Evolutionary conservation across 2,797 vertebrate genomes (phyloP).

Genomic region (Phrynocephalus forsythii): DNA sequence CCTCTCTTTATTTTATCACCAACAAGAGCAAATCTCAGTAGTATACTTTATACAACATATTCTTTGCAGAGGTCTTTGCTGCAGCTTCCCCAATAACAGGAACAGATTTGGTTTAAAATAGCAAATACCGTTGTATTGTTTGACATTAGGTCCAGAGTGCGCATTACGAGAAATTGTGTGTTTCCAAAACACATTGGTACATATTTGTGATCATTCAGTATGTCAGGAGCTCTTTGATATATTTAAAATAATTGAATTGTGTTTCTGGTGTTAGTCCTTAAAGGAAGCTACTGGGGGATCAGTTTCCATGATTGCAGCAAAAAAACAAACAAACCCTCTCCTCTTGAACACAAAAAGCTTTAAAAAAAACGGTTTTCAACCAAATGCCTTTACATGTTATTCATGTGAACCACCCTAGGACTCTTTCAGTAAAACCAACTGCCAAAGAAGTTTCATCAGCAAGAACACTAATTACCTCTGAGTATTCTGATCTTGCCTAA

Average conservation of each 20-base stretch:
- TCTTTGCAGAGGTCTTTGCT: background rate
- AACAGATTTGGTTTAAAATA: background rate
- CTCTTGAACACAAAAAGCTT: background rate
- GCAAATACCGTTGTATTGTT: background rate
- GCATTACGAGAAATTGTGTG: background rate
- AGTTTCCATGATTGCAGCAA: background rate
- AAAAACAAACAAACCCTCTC: background rate
- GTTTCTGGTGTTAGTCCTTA: background rate
- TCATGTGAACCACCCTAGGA: background rate
- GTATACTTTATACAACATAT: background rate
- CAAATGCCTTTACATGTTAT: conserved; percentile 8
- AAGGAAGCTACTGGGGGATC: background rate
- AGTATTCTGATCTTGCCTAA: background rate
- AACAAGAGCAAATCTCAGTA: background rate
- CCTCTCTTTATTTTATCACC: background rate
- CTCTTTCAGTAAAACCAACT: background rate
- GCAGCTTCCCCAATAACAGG: background rate
- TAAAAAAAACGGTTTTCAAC: background rate
- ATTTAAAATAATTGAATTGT: background rate
- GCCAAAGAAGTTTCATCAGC: conserved; percentile 1
- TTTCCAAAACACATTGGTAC: background rate
- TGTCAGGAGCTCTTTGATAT: background rate
- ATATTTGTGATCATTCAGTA: background rate
- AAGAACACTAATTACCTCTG: background rate
- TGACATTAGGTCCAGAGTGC: background rate